These are phyloP conservation scores for Apantesis nais DNA, from an alignment of 2,888 invertebrate species.

Conservation along the genomic window DNA sequence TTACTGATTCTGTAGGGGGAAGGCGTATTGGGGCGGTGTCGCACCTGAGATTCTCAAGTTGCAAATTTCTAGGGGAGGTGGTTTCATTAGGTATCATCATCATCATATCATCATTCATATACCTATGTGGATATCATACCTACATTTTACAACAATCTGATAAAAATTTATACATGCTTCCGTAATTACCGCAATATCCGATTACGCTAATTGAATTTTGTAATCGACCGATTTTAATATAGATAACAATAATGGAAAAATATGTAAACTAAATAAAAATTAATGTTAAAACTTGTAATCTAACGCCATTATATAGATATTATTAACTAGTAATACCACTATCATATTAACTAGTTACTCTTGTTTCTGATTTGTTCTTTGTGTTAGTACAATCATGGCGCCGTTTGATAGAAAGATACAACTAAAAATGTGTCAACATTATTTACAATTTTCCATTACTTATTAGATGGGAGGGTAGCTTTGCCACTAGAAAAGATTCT, in stretches of 20 bases:
- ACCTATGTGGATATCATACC: neutral
- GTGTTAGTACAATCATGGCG: neutral
- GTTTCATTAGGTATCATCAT: neutral
- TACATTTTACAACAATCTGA: neutral
- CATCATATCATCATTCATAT: neutral
- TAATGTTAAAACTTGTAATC: slow-evolving; percentile 13
- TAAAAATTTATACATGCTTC: slow-evolving; percentile 9
- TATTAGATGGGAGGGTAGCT: too few species aligned
- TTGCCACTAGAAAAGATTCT: too few species aligned
- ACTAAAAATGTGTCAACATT: neutral
- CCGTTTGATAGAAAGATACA: neutral
- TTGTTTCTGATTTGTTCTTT: neutral
- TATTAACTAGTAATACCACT: neutral
- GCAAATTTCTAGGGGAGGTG: too few species aligned
- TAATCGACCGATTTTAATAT: slow-evolving; percentile 32
- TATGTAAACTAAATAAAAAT: slow-evolving; percentile 16
- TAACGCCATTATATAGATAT: neutral
- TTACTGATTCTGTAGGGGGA: too few species aligned
- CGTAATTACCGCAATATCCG: slow-evolving; percentile 7
- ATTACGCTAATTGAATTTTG: slow-evolving; percentile 27
- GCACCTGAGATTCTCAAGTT: too few species aligned
- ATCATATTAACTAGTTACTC: neutral
- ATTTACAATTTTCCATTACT: neutral
- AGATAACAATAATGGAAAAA: slow-evolving; percentile 39
- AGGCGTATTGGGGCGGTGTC: too few species aligned